These are phyloP conservation scores for Apteryx mantelli DNA, from an alignment of 2,113 vertebrate species.

Conservation along the genomic window DNA sequence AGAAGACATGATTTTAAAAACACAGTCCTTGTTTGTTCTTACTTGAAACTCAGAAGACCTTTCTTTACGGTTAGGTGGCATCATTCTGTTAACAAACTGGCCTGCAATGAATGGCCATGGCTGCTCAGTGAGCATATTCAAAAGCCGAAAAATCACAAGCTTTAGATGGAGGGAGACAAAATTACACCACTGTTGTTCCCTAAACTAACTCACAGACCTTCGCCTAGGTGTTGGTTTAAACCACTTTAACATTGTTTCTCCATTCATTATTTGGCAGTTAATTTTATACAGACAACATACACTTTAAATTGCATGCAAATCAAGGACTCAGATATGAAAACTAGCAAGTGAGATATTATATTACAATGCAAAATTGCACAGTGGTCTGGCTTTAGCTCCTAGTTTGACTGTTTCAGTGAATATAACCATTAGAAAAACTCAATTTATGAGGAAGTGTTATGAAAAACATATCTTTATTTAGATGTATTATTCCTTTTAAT, in stretches of 20 bases:
- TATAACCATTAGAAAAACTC: not conserved
- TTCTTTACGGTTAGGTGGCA: not conserved
- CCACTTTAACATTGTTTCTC: not conserved
- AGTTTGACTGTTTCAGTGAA: not conserved
- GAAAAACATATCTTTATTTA: not conserved
- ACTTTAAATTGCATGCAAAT: not conserved
- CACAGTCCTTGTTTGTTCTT: not conserved
- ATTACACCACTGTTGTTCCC: not conserved
- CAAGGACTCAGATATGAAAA: not conserved
- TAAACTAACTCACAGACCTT: not conserved
- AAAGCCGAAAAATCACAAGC: not conserved
- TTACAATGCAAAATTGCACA: not conserved
- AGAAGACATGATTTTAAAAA: not conserved
- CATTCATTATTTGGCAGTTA: not conserved
- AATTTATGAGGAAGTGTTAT: not conserved
- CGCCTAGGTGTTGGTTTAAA: not conserved
- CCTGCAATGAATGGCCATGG: not conserved
- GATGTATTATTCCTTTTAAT: not conserved
- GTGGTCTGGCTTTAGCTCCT: not conserved
- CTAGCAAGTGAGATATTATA: not conserved
- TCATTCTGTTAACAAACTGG: not conserved
- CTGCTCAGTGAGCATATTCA: not conserved
- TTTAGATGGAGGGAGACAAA: not conserved
- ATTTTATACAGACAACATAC: not conserved
- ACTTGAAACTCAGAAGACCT: not conserved